phyloP scores from a whole-genome alignment of 2,888 invertebrate species.

The Ditylenchus weischeri region DNA sequence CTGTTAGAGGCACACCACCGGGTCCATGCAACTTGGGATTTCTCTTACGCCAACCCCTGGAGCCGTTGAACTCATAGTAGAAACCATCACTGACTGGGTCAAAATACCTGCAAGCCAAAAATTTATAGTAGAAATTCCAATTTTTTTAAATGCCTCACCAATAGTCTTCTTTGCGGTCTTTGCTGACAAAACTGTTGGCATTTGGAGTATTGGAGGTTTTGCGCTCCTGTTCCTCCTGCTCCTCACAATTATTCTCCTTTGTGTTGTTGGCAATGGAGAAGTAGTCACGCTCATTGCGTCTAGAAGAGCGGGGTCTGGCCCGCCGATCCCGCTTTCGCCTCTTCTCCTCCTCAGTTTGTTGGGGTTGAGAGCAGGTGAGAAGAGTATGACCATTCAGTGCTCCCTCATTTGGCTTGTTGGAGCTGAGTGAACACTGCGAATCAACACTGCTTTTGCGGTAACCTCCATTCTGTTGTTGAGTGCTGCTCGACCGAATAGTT shows the following conservation, averaged over 20 bases:
- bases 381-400: constrained; percentile 1
- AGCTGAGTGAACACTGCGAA: constrained; percentile 24
- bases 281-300: not conserved
- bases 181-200: constrained; percentile 1
- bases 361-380: not conserved
- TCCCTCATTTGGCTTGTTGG: constrained; percentile 2
- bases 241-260: constrained; percentile 1
- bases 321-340: constrained; percentile 15
- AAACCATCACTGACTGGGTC: constrained; percentile 55
- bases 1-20: not conserved
- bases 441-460: constrained; percentile 25
- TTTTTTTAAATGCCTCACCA: constrained; percentile 18
- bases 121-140: constrained; percentile 12
- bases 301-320: constrained; percentile 2
- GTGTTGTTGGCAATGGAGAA: not conserved
- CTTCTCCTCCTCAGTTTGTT: constrained; percentile 2
- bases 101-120: constrained; percentile 33
- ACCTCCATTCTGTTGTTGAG: not conserved
- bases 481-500: not conserved
- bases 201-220: not conserved
- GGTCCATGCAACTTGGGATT: constrained; percentile 37
- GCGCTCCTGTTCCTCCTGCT: constrained; percentile 9
- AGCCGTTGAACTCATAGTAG: constrained; percentile 57
- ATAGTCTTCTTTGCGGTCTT: constrained; percentile 37
- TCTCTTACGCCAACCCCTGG: constrained; percentile 44